Conservation (phyloP, 2,113 vertebrate genomes). For the Scytalopus superciliaris region DNA sequence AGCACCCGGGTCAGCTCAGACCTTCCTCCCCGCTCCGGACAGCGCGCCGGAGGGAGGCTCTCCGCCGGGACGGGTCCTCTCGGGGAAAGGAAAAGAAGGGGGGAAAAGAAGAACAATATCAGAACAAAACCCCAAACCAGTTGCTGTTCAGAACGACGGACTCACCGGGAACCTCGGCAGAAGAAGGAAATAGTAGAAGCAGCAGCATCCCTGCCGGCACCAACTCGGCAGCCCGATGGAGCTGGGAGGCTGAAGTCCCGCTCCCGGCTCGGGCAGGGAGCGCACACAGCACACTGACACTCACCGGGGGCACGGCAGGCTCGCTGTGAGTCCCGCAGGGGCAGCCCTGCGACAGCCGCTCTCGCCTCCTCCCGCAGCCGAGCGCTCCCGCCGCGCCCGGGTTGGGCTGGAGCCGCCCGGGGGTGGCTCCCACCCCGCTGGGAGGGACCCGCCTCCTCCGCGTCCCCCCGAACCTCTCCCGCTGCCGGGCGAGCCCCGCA, state of each 20-base stretch:
- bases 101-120: fast-evolving
- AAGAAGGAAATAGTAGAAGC: too few species aligned
- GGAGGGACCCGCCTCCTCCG: neutral
- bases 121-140: neutral
- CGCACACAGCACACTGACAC: fast-evolving
- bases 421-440: neutral
- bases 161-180: neutral
- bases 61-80: neutral
- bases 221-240: neutral
- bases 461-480: neutral
- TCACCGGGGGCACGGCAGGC: neutral
- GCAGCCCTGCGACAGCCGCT: neutral
- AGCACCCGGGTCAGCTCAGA: fast-evolving
- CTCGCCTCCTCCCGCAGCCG: neutral
- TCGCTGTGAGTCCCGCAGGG: neutral
- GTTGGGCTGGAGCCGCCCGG: neutral
- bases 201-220: neutral
- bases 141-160: neutral
- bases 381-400: neutral
- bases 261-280: neutral
- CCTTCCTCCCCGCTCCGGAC: neutral
- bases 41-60: neutral
- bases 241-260: neutral
- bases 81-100: neutral
- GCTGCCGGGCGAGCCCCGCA: neutral